Conservation (phyloP, 2,797 vertebrate species). For the Phoxinus dragarum region DNA sequence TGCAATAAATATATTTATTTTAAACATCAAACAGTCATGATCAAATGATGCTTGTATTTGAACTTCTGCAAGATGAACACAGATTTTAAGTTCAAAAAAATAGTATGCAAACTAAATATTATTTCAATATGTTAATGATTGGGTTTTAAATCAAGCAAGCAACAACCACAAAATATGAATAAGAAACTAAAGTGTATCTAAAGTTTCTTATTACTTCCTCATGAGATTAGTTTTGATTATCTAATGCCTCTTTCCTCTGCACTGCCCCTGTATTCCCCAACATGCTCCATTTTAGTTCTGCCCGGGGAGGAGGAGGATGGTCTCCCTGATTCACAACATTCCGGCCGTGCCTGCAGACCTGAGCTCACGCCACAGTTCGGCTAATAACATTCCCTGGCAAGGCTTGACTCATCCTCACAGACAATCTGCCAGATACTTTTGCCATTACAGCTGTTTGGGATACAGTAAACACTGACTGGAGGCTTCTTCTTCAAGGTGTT, state of each 20-base stretch:
- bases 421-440: constrained; percentile 48
- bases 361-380: constrained; percentile 40
- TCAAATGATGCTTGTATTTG: neutral
- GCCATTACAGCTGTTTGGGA: constrained; percentile 52
- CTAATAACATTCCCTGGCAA: constrained; percentile 54
- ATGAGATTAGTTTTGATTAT: neutral
- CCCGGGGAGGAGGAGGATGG: constrained; percentile 1
- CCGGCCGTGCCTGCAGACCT: constrained; percentile 40
- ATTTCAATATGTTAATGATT: neutral
- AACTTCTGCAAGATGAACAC: neutral
- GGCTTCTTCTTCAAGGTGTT: constrained; percentile 23
- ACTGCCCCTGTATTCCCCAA: neutral
- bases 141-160: neutral
- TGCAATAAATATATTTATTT: neutral
- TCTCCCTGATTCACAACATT: constrained; percentile 47
- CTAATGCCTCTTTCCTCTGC: neutral
- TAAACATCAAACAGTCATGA: neutral
- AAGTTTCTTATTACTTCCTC: neutral
- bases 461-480: constrained; percentile 52
- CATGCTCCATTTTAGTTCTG: constrained; percentile 4
- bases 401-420: constrained; percentile 50
- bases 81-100: neutral
- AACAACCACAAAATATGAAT: neutral
- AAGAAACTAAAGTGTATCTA: neutral
- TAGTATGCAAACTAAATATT: neutral